These are phyloP conservation scores for Pachypsylla venusta DNA, from an alignment of 1,140 invertebrate genomes.

Conservation along the genomic window DNA sequence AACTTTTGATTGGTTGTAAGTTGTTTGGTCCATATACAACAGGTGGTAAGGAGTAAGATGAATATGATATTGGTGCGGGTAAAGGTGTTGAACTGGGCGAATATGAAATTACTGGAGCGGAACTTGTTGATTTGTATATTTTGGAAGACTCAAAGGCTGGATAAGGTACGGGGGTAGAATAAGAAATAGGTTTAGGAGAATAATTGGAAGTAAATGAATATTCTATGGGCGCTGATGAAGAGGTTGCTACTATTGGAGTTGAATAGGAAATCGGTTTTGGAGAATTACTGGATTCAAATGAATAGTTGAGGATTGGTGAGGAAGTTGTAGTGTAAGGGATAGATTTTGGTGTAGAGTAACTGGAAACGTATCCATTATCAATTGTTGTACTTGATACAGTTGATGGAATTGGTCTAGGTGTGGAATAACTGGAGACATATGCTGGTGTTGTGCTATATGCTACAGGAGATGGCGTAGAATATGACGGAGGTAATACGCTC, in stretches of 20 bases:
- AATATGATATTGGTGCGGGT: neutral
- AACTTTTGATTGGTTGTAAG: neutral
- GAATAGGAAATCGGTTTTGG: slow-evolving; percentile 28
- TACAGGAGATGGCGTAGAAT: slow-evolving; percentile 13
- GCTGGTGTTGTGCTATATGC: neutral
- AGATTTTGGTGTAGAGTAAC: slow-evolving; percentile 23
- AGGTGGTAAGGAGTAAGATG: neutral
- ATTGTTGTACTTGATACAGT: slow-evolving; percentile 10
- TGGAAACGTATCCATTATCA: neutral
- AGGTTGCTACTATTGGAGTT: neutral
- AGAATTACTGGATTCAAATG: slow-evolving; percentile 10
- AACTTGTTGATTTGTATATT: slow-evolving; percentile 12
- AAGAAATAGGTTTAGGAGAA: slow-evolving; percentile 13
- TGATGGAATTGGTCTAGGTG: neutral
- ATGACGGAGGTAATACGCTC: neutral
- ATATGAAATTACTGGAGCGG: slow-evolving; percentile 7
- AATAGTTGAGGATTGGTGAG: neutral
- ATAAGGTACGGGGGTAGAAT: slow-evolving; percentile 20
- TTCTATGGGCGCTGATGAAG: neutral
- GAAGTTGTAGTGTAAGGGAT: slow-evolving; percentile 9
- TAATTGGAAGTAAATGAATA: slow-evolving; percentile 2
- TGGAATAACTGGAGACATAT: slow-evolving; percentile 5
- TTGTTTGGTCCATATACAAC: slow-evolving; percentile 3
- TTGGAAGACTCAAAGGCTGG: slow-evolving; percentile 12
- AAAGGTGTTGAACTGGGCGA: neutral